Evolutionary conservation across 1,140 invertebrate genomes (phyloP), one percentile per base, ranked within the genome.

Genomic region (Aplysia californica): DNA sequence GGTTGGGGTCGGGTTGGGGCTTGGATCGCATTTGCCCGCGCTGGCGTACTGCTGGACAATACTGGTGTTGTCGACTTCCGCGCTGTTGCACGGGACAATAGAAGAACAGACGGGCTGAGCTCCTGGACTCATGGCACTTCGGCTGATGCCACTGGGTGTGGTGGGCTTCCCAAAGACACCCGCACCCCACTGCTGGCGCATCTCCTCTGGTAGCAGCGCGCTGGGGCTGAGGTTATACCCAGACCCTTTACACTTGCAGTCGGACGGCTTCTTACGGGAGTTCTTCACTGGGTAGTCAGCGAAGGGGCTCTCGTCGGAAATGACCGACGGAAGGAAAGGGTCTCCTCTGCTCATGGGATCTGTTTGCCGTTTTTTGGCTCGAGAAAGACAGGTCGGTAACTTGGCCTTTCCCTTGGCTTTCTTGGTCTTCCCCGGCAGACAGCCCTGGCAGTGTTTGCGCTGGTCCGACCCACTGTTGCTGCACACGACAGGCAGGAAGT

Each of bases 231-330:
- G 29, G 39, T 75, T 75, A 26, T 75, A 75, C 23, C 72, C 72
- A 65, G 55, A 65, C 20, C 72, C 72, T 75, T 75, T 75, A 35
- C 72, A 75, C 38, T 75, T 75, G 55, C 72, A 75, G 55, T 75
- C 72, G 1, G 72, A 75, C 1, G 72, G 72, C 39, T 75, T 75
- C 55, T 75, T 75, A 21, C 59, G 58, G 29, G 61, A 65, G 36
- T 44, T 66, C 29, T 75, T 75, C 1, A 66, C 38, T 29, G 59
- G 41, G 55, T 65, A 75, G 39, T 75, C 72, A 21, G 72, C 72
- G n/a, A 75, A 65, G 18, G 72, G 72, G 26, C 66, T 75, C 31
- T 75, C 72, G n/a, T 75, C 72, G 31, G 72, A 39, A 21, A 75
- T 44, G 31, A 75, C 72, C 2, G 72, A 75, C 15, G 72, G 72